A percentile compares a stretch with the other conserved stretches of the same genome.
These are phyloP conservation scores for Hexactinellida sp. DNA, from an alignment of 37 sponge, comb jelly and placozoan species.

Conservation along the genomic window DNA sequence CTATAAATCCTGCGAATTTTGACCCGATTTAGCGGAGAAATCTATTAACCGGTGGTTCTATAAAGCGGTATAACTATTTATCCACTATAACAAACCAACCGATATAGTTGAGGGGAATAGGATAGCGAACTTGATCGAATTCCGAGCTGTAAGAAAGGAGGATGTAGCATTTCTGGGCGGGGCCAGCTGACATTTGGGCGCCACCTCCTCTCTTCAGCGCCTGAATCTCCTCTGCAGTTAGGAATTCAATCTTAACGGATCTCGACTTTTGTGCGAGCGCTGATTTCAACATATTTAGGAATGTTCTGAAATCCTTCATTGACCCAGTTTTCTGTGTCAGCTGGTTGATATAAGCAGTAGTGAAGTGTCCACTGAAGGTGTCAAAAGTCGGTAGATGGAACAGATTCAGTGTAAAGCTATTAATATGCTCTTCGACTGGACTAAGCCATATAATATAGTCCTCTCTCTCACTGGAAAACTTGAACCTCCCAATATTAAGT, in stretches of 20 bases:
- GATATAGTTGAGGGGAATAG: background rate
- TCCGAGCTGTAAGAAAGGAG: background rate
- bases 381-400: background rate
- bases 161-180: background rate
- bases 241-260: background rate
- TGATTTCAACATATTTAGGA: background rate
- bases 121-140: constrained; percentile 1
- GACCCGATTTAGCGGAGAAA: no score
- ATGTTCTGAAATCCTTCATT: background rate
- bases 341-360: background rate
- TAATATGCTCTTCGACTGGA: background rate
- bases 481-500: background rate
- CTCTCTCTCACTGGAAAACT: background rate
- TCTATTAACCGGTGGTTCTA: background rate
- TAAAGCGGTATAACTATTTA: background rate
- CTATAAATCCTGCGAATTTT: no score
- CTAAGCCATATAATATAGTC: background rate
- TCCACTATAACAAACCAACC: background rate
- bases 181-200: background rate
- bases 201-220: background rate
- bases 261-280: background rate
- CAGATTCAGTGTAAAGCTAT: constrained; percentile 3
- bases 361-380: background rate
- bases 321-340: constrained; percentile 13
- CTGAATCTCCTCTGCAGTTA: background rate